Evolutionary conservation across 2,888 invertebrate genomes (phyloP).

Genomic region (Meloe dianella): DNA sequence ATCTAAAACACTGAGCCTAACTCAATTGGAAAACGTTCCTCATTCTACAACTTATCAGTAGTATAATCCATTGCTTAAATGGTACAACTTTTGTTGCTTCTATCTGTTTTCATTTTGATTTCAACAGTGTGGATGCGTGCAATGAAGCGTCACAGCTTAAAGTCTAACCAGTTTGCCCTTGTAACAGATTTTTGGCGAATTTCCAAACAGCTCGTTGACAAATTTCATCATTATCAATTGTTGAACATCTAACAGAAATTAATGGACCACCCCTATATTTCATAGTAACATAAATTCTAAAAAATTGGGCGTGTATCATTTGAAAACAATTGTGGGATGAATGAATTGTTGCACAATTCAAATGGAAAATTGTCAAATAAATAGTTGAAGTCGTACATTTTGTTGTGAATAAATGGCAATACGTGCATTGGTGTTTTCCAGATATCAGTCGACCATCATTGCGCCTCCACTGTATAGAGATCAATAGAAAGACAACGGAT

Average conservation of each 20-base stretch:
- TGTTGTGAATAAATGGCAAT: not conserved
- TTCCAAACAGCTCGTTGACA: slow-evolving; percentile 18
- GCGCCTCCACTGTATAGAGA: not conserved
- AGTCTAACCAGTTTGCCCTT: not conserved
- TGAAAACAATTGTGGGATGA: no score
- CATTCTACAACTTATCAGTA: not conserved
- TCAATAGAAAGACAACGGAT: not conserved
- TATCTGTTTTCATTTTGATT: not conserved
- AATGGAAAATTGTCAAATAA: no score
- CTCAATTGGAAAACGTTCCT: no score
- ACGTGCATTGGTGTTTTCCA: not conserved
- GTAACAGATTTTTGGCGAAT: slow-evolving; percentile 16
- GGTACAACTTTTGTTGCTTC: not conserved
- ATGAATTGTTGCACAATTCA: no score
- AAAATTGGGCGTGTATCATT: no score
- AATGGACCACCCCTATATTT: not conserved
- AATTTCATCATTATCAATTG: slow-evolving; percentile 24
- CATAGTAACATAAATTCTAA: no score
- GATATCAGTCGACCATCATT: not conserved
- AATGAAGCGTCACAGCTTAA: not conserved
- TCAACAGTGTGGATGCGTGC: not conserved
- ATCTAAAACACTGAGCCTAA: no score
- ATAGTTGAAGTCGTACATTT: not conserved
- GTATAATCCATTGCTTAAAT: not conserved
- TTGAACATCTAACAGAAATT: slow-evolving; percentile 15